A percentile compares a stretch with the other conserved stretches of the same genome.
Evolutionary conservation across 2,797 vertebrate genomes (phyloP).

Genomic region (Adrianichthys oophorus): DNA sequence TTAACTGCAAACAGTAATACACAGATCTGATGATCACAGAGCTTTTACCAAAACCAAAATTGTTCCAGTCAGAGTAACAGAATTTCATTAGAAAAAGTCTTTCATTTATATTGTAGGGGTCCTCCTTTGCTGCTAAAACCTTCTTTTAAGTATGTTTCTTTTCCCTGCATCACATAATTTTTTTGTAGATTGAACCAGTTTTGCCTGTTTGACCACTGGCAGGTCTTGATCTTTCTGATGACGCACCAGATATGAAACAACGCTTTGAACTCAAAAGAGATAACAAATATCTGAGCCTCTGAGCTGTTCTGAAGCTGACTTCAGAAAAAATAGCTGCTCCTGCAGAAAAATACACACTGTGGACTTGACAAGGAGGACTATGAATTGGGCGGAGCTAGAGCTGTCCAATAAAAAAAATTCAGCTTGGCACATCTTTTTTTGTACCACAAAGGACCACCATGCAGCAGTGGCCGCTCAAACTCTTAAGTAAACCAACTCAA

Average conservation of each 20-base stretch:
- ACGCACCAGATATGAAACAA: constrained; percentile 1
- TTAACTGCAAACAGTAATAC: neutral
- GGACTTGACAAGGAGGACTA: neutral
- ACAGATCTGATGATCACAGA: neutral
- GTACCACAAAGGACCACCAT: too few relatives aligned
- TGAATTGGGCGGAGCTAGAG: neutral
- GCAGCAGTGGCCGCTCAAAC: too few relatives aligned
- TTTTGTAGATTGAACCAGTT: neutral
- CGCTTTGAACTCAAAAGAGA: constrained; percentile 9
- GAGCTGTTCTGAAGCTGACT: neutral
- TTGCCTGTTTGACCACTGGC: neutral
- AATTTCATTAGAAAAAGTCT: too few relatives aligned
- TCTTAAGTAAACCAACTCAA: too few relatives aligned
- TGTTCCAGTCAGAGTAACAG: neutral
- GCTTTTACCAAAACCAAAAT: neutral
- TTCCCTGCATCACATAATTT: too few relatives aligned
- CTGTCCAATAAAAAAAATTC: neutral
- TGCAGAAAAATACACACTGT: neutral
- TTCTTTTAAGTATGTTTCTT: too few relatives aligned
- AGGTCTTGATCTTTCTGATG: constrained; percentile 5
- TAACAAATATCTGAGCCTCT: constrained; percentile 1
- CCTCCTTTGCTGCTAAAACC: too few relatives aligned
- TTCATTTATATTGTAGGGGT: too few relatives aligned
- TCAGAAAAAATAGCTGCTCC: neutral
- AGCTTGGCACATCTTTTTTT: neutral